Base-by-base conservation (phyloP, 2,797 vertebrate genomes). In the Lagocephalus sceleratus region DNA sequence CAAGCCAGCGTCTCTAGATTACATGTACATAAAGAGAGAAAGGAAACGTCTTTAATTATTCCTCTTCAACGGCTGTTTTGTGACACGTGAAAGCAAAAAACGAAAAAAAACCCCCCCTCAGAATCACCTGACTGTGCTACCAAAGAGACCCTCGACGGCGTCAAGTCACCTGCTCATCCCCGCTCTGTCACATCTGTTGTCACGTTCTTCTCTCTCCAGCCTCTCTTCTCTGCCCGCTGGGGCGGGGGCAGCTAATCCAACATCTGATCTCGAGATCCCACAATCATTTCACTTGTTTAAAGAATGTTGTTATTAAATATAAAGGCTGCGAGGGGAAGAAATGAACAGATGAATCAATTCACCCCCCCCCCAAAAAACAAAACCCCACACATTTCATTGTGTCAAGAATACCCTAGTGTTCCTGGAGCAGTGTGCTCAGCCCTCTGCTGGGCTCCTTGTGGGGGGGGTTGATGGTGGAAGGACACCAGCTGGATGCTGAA, bases 141-240 rank as follows among this genome's bases (percentile, higher is more conserved):
- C 95, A 96, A 97, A 98, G 94, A 96, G 91, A 92, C 86, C 88
- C 90, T 88, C 84, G 61, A 66, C 77, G 86, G 62, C 74, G 52
- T 47, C 43, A 49, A 60, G 43, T 42, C 53, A 51, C 49, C 51
- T 23, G 38, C 15, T 54, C 5, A 47, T 20, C 42, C 39, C 56
- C 54, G 76, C 51, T 32, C 12, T 72, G 81, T 71, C 88, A 79
- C 66, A 69, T 73, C 78, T 75, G 63, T 62, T 2, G 42, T 39
- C 68, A 39, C n/a, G 54, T 47, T 35, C 20, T 19, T 41, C 12
- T 12, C 29, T 25, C n/a, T n/a, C n/a, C n/a, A n/a, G n/a, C n/a
- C n/a, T n/a, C n/a, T n/a, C 23, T 25, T 25, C 23, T 1, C 23
- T 35, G 11, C 32, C 12, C 32, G 1, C 32, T 10, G 32, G 32